Percentiles rank a stretch among this genome's conserved stretches.
Conservation (phyloP, 2,888 invertebrate genomes). For the Callyntrura guangdongensis region DNA sequence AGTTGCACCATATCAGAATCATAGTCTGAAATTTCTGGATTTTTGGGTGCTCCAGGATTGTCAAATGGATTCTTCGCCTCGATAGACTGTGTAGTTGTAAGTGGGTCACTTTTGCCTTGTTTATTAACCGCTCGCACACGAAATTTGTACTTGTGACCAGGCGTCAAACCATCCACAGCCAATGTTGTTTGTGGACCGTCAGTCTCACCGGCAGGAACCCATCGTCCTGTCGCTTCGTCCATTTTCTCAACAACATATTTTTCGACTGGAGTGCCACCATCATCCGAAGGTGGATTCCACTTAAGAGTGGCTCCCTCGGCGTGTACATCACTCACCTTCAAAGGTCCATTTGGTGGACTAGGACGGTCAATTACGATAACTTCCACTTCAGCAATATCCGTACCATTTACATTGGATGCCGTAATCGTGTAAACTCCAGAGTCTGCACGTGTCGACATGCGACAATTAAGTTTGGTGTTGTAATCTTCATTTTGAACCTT, state of each 20-base stretch:
- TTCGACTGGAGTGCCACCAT: slow-evolving; percentile 90
- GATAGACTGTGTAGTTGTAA: slow-evolving; percentile 93
- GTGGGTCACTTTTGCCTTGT: slow-evolving; percentile 96
- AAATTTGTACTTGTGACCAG: slow-evolving; percentile 98
- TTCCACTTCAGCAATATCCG: no score
- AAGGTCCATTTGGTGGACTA: no score
- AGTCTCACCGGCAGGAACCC: slow-evolving; percentile 91
- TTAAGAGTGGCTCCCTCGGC: no score
- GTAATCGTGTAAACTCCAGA: slow-evolving; percentile 95
- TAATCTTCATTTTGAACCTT: slow-evolving; percentile 95
- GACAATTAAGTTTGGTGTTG: slow-evolving; percentile 94
- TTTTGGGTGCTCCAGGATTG: slow-evolving; percentile 97
- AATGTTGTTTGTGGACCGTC: no score
- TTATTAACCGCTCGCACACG: slow-evolving; percentile 96
- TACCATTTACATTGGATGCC: no score
- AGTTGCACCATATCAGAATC: slow-evolving; percentile 92
- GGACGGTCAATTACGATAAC: no score
- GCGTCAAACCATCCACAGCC: slow-evolving; percentile 94
- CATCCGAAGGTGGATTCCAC: slow-evolving; percentile 95
- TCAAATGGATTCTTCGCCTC: slow-evolving; percentile 99
- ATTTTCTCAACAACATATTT: slow-evolving; percentile 96
- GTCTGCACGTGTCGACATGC: slow-evolving; percentile 93
- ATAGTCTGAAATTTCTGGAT: slow-evolving; percentile 97
- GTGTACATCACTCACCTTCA: no score
- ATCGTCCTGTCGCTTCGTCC: slow-evolving; percentile 89